These are phyloP conservation scores for Hydrozoanthus tunicans DNA, from an alignment of 64 coral and sea anemone genomes.

Conservation along the genomic window DNA sequence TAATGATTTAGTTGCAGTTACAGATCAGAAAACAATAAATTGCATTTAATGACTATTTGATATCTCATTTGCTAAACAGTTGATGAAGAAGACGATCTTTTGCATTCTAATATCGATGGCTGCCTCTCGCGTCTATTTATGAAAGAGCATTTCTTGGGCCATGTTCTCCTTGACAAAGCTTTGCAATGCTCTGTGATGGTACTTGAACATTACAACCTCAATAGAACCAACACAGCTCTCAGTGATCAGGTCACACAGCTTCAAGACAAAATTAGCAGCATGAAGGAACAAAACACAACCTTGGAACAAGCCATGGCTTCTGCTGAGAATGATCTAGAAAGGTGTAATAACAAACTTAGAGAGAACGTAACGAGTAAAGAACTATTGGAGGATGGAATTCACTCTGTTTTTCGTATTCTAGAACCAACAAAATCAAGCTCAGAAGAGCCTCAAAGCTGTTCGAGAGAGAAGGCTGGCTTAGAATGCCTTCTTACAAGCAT, in stretches of 20 bases:
- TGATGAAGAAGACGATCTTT: background rate
- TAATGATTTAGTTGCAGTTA: too few species aligned
- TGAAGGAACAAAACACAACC: slow-evolving; percentile 58
- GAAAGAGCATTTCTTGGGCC: slow-evolving; percentile 69
- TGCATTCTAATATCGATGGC: background rate
- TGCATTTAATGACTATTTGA: too few species aligned
- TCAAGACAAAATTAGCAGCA: slow-evolving; percentile 56
- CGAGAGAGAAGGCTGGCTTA: background rate
- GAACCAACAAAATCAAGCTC: background rate
- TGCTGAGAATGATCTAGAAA: slow-evolving; percentile 55
- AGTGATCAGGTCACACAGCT: slow-evolving; percentile 49
- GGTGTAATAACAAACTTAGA: slow-evolving; percentile 38
- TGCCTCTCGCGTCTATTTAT: slow-evolving; percentile 27
- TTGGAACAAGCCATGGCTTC: slow-evolving; percentile 44
- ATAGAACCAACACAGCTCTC: slow-evolving; percentile 42
- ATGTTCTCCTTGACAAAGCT: slow-evolving; percentile 87
- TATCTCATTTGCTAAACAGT: too few species aligned
- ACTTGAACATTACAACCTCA: slow-evolving; percentile 62
- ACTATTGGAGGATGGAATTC: slow-evolving; percentile 65
- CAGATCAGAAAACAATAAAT: too few species aligned
- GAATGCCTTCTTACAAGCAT: slow-evolving; percentile 4
- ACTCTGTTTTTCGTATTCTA: slow-evolving; percentile 71
- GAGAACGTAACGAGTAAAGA: slow-evolving; percentile 59
- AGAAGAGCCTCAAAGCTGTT: too few species aligned
- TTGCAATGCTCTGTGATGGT: slow-evolving; percentile 78